Base-by-base conservation (phyloP, 2,113 vertebrate genomes). In the Sarotherodon lohbergeri region DNA sequence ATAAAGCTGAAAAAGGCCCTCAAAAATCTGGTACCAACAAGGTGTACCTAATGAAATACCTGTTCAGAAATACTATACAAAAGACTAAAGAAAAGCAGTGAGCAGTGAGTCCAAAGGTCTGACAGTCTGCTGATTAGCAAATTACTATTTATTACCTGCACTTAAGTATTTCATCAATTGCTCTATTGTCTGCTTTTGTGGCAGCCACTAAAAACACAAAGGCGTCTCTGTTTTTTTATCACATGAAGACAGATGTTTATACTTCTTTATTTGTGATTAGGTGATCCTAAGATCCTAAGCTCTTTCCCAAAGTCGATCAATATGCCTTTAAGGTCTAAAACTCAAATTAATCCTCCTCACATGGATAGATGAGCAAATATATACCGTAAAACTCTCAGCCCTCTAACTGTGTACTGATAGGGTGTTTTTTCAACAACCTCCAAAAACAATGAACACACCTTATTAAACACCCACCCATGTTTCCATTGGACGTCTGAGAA, bases 381-480 rank as follows among this genome's bases (percentile, higher is more conserved):
- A 59, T 68, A 27, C 59, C 59, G 54, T 50, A 22, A 63, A 27
- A 46, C 68, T 11, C 32, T 24, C 17, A 22, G 8, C 81, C 68
- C 39, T 87, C 57, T 90, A 93, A 93, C 84, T 88, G 88, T 89
- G 39, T 52, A 68, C 85, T 83, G 73, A 94, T 94, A 90, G 59
- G n/a, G 80, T 89, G 88, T 93, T 91, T 91, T 93, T 92, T 91
- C 90, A 92, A 91, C 92, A 92, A 87, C 84, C 85, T 90, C 90
- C 83, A 89, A 90, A 91, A 91, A 88, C 93, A 94, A 92, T 86
- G 79, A 83, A 81, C 88, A 71, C 54, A 87, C 81, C 36, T 48
- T 81, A 14, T 55, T 76, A 11, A 56, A 71, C 63, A 86, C 80
- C 24, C 85, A 82, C 66, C 36, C 87, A 56, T 39, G 61, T 82